Conservation (phyloP, 2,888 invertebrate genomes). For the Tortrix viridana region DNA sequence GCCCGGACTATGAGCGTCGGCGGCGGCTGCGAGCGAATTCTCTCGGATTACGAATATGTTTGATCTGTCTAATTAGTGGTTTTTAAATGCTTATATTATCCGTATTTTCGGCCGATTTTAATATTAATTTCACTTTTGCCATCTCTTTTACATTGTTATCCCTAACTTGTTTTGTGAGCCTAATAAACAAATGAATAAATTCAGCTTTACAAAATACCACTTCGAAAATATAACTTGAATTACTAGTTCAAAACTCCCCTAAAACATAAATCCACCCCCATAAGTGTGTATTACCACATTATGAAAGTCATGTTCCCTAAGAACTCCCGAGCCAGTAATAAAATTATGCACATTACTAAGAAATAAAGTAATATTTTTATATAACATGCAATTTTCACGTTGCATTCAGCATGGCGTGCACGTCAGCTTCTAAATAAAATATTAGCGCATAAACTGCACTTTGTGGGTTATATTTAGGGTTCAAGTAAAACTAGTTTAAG, state of each 20-base stretch:
- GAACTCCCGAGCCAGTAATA: slow-evolving; percentile 18
- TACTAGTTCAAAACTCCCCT: not conserved
- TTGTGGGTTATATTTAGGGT: slow-evolving; percentile 28
- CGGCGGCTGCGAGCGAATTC: too few relatives aligned
- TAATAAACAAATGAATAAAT: too few relatives aligned
- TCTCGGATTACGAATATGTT: too few relatives aligned
- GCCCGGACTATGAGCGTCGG: too few relatives aligned
- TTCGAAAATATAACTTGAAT: not conserved
- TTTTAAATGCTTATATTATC: too few relatives aligned
- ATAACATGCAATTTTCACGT: slow-evolving; percentile 36
- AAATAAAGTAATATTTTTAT: slow-evolving; percentile 38
- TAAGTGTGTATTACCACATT: slow-evolving; percentile 16
- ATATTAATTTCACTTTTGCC: too few relatives aligned
- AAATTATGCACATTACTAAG: slow-evolving; percentile 33
- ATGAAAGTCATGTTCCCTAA: slow-evolving; percentile 25
- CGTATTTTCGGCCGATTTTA: too few relatives aligned
- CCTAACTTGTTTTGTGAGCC: too few relatives aligned
- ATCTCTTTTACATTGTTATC: too few relatives aligned
- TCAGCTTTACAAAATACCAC: too few relatives aligned
- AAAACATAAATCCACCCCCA: not conserved
- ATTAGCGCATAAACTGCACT: slow-evolving; percentile 37
- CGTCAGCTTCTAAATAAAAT: slow-evolving; percentile 35
- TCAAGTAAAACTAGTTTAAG: slow-evolving; percentile 3
- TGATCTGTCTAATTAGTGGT: too few relatives aligned
- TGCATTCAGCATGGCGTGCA: slow-evolving; percentile 28